Evolutionary conservation across 1,140 invertebrate species (phyloP).

Genomic region (Ostrea edulis): DNA sequence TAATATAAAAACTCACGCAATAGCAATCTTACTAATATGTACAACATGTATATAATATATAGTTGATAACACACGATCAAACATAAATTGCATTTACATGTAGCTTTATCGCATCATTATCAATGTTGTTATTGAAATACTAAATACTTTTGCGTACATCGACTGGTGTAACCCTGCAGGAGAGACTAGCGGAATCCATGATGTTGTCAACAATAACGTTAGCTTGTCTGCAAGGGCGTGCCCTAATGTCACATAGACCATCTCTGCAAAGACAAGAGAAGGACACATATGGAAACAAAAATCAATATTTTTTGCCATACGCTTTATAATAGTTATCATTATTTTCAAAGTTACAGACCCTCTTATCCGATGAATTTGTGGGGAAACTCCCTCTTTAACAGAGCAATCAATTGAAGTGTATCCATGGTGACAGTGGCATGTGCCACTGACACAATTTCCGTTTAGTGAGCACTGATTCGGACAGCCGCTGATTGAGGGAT

Average conservation of each 20-base stretch:
- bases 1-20: neutral
- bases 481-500: conserved; percentile 43
- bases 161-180: conserved; percentile 30
- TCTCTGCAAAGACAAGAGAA: neutral
- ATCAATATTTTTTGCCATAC: too few relatives aligned
- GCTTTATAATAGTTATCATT: neutral
- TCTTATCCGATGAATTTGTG: conserved; percentile 50
- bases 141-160: neutral
- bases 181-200: conserved; percentile 10
- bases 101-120: too few relatives aligned
- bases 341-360: conserved; percentile 45
- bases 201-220: conserved; percentile 45
- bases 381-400: conserved; percentile 48
- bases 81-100: neutral
- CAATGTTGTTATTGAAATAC: too few relatives aligned
- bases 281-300: neutral
- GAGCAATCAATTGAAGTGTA: conserved; percentile 57
- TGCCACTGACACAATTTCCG: conserved; percentile 56
- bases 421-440: conserved; percentile 57
- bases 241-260: conserved; percentile 40
- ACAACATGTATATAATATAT: neutral
- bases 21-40: neutral
- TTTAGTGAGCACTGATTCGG: conserved; percentile 58
- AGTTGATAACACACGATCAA: neutral
- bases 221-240: conserved; percentile 16